phyloP scores from a whole-genome alignment of 2,113 vertebrate species.

The Camelus bactrianus region DNA sequence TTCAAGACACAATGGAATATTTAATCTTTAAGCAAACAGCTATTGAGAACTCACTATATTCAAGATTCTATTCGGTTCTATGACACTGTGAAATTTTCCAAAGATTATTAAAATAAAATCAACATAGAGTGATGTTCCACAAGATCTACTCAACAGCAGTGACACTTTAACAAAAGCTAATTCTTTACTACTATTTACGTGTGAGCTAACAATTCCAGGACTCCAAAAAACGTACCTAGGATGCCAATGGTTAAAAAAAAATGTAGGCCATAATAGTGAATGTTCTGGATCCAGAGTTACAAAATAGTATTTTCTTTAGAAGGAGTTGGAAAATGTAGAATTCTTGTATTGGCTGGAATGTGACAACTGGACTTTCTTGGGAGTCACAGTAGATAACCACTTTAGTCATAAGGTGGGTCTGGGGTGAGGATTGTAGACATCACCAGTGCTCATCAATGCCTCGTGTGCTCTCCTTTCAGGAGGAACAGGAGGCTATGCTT shows the following conservation, averaged over 20 bases:
- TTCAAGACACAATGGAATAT: not conserved
- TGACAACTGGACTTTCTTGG: not conserved
- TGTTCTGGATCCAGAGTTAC: not conserved
- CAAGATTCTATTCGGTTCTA: not conserved
- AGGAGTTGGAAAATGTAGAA: not conserved
- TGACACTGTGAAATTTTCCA: not conserved
- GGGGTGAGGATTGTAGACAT: not conserved
- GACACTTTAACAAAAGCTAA: not conserved
- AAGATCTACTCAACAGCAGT: not conserved
- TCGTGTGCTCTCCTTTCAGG: not conserved
- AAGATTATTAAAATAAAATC: not conserved
- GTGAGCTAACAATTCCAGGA: not conserved
- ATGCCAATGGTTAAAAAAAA: not conserved
- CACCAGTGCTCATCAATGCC: not conserved
- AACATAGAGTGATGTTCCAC: not conserved
- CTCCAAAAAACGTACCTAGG: not conserved
- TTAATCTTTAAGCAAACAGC: not conserved
- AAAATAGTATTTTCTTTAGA: not conserved
- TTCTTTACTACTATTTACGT: not conserved
- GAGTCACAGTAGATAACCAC: not conserved
- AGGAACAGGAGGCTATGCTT: not conserved
- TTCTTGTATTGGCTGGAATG: not conserved
- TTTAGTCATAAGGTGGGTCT: not conserved
- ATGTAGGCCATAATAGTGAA: not conserved
- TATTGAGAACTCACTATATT: not conserved